Evolutionary conservation across 2,797 vertebrate genomes (phyloP).

Genomic region (Allobates femoralis): DNA sequence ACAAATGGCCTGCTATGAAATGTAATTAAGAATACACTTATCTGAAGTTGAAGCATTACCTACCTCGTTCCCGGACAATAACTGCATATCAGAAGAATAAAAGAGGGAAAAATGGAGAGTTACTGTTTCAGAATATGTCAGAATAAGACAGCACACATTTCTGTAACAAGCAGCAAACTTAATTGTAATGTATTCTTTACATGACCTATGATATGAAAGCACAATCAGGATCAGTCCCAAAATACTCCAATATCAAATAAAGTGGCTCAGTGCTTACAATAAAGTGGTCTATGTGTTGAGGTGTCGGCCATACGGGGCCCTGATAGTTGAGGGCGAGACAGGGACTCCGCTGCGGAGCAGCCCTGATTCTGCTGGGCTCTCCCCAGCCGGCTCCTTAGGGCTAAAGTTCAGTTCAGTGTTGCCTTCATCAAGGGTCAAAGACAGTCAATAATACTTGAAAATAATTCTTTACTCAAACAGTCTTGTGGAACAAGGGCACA

Average conservation of each 20-base stretch:
- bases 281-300: neutral
- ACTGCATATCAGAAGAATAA: conserved; percentile 85
- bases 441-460: no score
- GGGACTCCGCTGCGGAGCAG: no score
- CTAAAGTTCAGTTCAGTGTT: no score
- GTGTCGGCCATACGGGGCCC: no score
- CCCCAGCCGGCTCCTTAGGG: no score
- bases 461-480: no score
- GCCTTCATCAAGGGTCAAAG: no score
- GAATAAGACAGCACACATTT: neutral
- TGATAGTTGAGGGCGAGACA: no score
- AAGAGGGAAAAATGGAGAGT: neutral
- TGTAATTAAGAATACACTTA: conserved; percentile 31
- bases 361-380: no score
- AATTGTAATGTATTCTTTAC: neutral
- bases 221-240: neutral
- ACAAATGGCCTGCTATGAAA: conserved; percentile 3
- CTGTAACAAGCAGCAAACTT: conserved; percentile 1
- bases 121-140: conserved; percentile 8
- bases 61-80: conserved; percentile 99
- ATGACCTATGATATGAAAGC: neutral
- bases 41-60: conserved; percentile 67
- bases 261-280: neutral
- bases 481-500: no score
- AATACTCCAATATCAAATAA: neutral